phyloP scores from a whole-genome alignment of 2,797 vertebrate species.

The Somateria mollissima region DNA sequence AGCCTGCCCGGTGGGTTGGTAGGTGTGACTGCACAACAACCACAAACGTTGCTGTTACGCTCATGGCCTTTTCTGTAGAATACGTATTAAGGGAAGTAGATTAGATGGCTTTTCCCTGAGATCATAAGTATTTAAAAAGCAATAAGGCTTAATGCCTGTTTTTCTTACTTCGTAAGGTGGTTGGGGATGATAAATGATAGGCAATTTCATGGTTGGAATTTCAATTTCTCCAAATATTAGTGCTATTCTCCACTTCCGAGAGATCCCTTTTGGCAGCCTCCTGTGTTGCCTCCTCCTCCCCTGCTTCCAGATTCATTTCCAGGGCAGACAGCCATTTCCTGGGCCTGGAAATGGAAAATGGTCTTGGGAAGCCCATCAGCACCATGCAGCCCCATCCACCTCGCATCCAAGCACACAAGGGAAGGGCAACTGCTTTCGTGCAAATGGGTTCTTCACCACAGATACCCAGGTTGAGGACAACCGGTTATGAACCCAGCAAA shows the following conservation, averaged over 20 bases:
- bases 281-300: slow-evolving; percentile 44
- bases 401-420: too few relatives aligned
- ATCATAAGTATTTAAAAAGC: slow-evolving; percentile 77
- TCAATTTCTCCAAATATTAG: slow-evolving; percentile 82
- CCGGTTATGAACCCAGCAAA: not conserved
- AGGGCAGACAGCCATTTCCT: not conserved
- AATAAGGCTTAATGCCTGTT: slow-evolving; percentile 79
- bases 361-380: not conserved
- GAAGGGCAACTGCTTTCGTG: too few relatives aligned
- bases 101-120: slow-evolving; percentile 18
- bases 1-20: accelerated
- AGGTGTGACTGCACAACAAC: accelerated
- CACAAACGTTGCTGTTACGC: not conserved
- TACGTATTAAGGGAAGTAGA: not conserved
- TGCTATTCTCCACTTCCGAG: slow-evolving; percentile 73
- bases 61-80: not conserved
- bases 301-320: slow-evolving; percentile 27
- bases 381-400: accelerated
- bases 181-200: slow-evolving; percentile 81
- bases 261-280: slow-evolving; percentile 74
- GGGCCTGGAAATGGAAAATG: not conserved
- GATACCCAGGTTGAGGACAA: not conserved
- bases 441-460: not conserved
- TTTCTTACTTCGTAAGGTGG: slow-evolving; percentile 72
- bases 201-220: slow-evolving; percentile 83